Base-by-base conservation (phyloP, 1,140 invertebrate genomes). In the Microvelia longipes region DNA sequence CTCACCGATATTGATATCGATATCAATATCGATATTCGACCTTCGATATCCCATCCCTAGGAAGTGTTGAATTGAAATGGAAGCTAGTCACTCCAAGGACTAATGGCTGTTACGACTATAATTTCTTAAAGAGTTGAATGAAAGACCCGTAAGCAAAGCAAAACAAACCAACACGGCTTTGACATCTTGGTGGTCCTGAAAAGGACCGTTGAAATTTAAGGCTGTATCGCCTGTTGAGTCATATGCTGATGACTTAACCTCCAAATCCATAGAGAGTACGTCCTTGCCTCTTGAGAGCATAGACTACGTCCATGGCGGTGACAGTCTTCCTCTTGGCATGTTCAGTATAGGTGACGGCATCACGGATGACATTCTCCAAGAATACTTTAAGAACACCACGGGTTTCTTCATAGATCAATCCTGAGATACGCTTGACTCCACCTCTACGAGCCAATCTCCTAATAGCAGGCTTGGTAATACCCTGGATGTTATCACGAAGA, bases 251-350 rank as follows among this genome's bases (percentile, higher is more conserved):
- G 60, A 71, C 71, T 85, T 81, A 87, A 73, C 85, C 84, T 64
- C 85, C 85, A 71, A 87, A 87, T 72, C 85, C 86, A 76, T 87
- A 87, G 0, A 87, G 75, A 29, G 85, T 87, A 28, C 89, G 81
- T 30, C 91, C 91, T 81, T 92, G 90, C 66, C 90, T 80, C 79
- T 93, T 93, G 73, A 93, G 80, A 28, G 90, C 90, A 76, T 92
- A 92, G 26, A 93, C 91, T 19, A 93, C 89, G 77, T 93, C 90
- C 90, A 93, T 93, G 68, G 90, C 89, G 13, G 90, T 93, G 50
- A 87, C 85, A 25, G 90, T 93, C 80, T 92, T 93, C 72, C 90
- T 81, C 81, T 90, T 91, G 73, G 89, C 88, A 78, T 91, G 88
- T 78, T 89, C 89, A 14, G 88, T 90, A 80, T 91, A 92, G n/a